Base-by-base conservation (phyloP, 2,888 invertebrate genomes). In the Emmelina monodactyla region DNA sequence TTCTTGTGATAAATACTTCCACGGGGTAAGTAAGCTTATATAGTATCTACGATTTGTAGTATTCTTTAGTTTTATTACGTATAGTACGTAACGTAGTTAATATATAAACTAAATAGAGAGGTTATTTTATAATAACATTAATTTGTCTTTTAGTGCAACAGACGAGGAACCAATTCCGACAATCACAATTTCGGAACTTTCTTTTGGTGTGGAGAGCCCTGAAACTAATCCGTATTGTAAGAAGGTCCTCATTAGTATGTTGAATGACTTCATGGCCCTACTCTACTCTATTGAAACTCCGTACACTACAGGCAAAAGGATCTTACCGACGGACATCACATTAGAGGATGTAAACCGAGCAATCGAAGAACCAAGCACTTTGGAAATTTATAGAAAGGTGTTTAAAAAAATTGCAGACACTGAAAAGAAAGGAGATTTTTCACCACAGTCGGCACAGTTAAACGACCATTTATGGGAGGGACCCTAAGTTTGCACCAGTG, bases 231-330 rank as follows among this genome's bases (percentile, higher is more conserved):
- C 48, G 0, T 54, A 46, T 25, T 49, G 64, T 1, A 62, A 62
- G 50, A 73, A 62, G 38, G 67, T 72, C 31, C 53, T 75, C 9
- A 67, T 64, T 50, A 67, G 72, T 1, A 43, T 78, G 7, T 53
- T 78, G 0, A 72, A 73, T 25, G 78, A 78, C 42, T 72, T 51
- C 50, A 75, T 78, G 76, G 75, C 75, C 39, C 51, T 78, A 0
- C 67, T 67, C 14, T 73, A 65, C 29, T 67, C 55, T 0, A 70
- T 68, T 39, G 62, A 62, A 33, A 78, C 75, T 3, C 68, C 69
- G 0, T 78, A 72, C 49, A 76, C 78, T 0, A 73, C 71, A 1
- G 78, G 78, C 3, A 57, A 73, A 39, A 62, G 60, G 33, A 62
- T 78, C 0, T 11, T 78, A 1, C 78, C 78, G 0, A 33, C 49